phyloP scores from a whole-genome alignment of 2,113 vertebrate genomes.

The Prolemur simus region DNA sequence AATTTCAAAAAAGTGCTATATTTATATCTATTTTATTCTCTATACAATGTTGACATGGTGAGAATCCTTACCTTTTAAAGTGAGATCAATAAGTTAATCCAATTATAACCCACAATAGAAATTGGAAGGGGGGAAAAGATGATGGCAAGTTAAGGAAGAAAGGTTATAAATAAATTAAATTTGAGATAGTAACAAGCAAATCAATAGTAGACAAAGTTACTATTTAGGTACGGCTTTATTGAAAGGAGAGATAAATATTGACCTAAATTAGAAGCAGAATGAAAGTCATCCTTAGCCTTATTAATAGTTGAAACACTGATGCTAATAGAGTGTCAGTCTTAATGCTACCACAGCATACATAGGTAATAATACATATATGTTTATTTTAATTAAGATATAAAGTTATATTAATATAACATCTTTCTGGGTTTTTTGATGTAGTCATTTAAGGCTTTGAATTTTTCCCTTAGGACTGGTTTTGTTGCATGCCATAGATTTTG shows the following conservation, averaged over 20 bases:
- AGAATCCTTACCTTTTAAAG: neutral
- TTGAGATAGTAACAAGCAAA: neutral
- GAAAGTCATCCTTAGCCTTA: neutral
- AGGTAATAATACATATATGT: neutral
- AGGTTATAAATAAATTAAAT: neutral
- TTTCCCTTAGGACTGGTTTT: too few species aligned
- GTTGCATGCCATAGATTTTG: too few species aligned
- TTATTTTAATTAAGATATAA: neutral
- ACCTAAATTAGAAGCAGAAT: neutral
- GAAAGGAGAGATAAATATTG: neutral
- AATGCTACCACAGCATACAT: neutral
- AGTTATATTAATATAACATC: neutral
- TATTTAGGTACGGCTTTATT: neutral
- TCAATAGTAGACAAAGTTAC: neutral
- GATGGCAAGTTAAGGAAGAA: neutral
- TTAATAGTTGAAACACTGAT: neutral
- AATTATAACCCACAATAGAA: neutral
- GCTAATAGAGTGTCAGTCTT: neutral
- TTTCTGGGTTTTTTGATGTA: too few species aligned
- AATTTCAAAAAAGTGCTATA: neutral
- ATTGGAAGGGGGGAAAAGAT: neutral
- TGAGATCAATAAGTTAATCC: neutral
- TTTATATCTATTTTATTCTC: neutral
- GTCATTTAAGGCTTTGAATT: too few species aligned
- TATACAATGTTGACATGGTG: neutral